Conservation (phyloP, 2,797 vertebrate species). For the Acanthopagrus latus region DNA sequence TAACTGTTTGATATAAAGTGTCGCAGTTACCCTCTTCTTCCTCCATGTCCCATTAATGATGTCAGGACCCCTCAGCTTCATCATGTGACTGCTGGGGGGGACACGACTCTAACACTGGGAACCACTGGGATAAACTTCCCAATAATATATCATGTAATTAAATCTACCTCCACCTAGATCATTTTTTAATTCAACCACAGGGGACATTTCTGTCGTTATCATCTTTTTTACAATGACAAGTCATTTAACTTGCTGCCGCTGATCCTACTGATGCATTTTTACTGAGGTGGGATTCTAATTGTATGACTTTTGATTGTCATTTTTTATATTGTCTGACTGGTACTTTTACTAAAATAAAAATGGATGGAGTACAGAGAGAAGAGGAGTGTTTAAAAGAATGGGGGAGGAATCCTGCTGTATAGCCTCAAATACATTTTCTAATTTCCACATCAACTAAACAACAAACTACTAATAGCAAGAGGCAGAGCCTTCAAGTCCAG, state of each 20-base stretch:
- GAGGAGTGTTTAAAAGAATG: neutral
- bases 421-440: conserved; percentile 5
- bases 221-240: neutral
- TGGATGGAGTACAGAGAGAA: neutral
- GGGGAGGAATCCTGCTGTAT: neutral
- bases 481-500: conserved; percentile 38
- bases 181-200: neutral
- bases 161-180: neutral
- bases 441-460: conserved; percentile 15
- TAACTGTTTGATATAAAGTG: neutral
- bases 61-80: neutral
- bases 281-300: neutral
- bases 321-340: neutral
- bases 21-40: too few relatives aligned
- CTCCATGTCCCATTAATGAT: neutral
- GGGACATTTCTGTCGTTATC: neutral
- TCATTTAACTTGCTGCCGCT: neutral
- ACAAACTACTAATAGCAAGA: neutral
- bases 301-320: neutral
- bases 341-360: neutral
- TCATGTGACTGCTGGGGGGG: neutral
- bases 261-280: neutral
- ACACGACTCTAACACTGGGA: neutral
- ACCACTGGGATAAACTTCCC: neutral
- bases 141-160: neutral